Base-by-base conservation (phyloP, 2,888 invertebrate genomes). In the Eupeodes latifasciatus region DNA sequence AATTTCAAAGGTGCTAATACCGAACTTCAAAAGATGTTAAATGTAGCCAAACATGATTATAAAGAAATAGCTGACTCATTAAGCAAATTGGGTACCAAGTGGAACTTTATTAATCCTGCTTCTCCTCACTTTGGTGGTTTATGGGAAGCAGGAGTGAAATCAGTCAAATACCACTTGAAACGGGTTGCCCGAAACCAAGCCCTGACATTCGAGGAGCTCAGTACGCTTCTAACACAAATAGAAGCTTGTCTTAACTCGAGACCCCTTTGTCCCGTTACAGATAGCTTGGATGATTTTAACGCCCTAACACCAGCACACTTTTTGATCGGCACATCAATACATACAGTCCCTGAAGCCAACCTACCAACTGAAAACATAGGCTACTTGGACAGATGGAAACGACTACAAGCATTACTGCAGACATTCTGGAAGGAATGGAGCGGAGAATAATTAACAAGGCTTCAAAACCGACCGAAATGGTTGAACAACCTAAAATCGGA, bases 141-240 rank as follows among this genome's bases (percentile, higher is more conserved):
- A 27, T 27, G 27, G 27, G 27, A 78, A 0, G 27, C 27, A 27
- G 27, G 27, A 27, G 27, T 27, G 27, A 27, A 27, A 27, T 27
- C 27, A 27, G 27, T 27, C 27, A 27, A 27, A 27, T 27, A 27
- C 27, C 27, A 27, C 27, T 27, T 27, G 2, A 27, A 27, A 92
- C 92, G 59, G 11, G 14, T 74, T 12, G 19, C 64, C n/a, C 72
- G 62, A 9, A 40, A 55, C 49, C 34, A 19, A 10, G 66, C 40
- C 7, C 34, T 77, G 10, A 78, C 72, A 5, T 83, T 66, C 19
- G 78, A 83, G 12, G 84, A 84, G 67, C 71, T 80, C 49, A 51
- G 27, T 34, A 78, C 84, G 27, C 34, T 84, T 19, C 44, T 90
- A 0, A 71, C 67, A 47, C 90, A 90, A 79, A 90, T 91, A 16